Percentiles rank a stretch among this genome's conserved stretches.
These are phyloP conservation scores for Melanotaenia boesemani DNA, from an alignment of 2,797 vertebrate genomes.

Conservation along the genomic window DNA sequence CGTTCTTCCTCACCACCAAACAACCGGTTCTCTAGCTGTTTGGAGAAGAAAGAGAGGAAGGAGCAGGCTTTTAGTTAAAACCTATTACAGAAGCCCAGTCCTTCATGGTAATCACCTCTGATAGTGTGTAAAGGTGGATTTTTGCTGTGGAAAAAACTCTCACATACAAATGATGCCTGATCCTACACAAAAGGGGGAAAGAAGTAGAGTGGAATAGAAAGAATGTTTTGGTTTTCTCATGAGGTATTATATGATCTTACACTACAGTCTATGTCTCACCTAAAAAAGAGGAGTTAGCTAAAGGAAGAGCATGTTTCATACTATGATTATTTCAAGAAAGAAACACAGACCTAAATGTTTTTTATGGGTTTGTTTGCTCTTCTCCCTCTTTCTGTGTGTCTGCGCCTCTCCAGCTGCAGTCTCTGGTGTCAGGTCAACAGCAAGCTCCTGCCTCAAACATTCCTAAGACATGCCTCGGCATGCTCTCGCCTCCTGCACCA, in stretches of 20 bases:
- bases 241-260: slow-evolving; percentile 17
- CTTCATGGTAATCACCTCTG: slow-evolving; percentile 49
- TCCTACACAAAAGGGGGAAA: slow-evolving; percentile 23
- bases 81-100: slow-evolving; percentile 64
- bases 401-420: slow-evolving; percentile 61
- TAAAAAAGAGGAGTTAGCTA: not conserved
- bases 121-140: slow-evolving; percentile 44
- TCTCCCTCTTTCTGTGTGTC: slow-evolving; percentile 14
- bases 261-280: not conserved
- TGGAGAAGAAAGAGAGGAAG: slow-evolving; percentile 63
- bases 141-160: slow-evolving; percentile 29
- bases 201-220: slow-evolving; percentile 21
- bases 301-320: slow-evolving; percentile 8
- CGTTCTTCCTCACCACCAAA: slow-evolving; percentile 56
- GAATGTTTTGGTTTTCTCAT: slow-evolving; percentile 22
- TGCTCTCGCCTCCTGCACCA: slow-evolving; percentile 36
- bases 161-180: slow-evolving; percentile 43
- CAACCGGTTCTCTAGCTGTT: slow-evolving; percentile 55
- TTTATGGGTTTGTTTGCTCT: slow-evolving; percentile 1
- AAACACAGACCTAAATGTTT: not conserved
- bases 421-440: slow-evolving; percentile 68
- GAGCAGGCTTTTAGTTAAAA: slow-evolving; percentile 51
- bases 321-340: slow-evolving; percentile 8
- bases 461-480: slow-evolving; percentile 68
- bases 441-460: slow-evolving; percentile 62